Conservation (phyloP, 1,140 invertebrate species). For the Helicoverpa armigera region DNA sequence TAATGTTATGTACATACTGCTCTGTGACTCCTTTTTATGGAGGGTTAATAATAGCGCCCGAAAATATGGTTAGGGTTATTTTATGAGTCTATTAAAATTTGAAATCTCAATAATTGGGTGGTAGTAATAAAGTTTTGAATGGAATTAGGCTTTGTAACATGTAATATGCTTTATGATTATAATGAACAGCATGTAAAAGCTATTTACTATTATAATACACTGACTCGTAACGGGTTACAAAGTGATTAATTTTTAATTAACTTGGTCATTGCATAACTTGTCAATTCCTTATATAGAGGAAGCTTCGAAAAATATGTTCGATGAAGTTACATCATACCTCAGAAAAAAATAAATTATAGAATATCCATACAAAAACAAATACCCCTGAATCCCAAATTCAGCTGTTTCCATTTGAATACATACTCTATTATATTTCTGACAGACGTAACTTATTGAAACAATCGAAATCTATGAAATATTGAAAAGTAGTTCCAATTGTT, state of each 20-base stretch:
- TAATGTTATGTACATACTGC: constrained; percentile 18
- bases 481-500: constrained; percentile 58
- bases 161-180: background rate
- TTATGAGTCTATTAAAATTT: background rate
- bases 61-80: background rate
- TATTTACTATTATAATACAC: no score
- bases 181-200: no score
- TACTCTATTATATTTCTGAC: background rate
- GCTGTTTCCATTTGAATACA: no score
- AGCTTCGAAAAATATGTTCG: no score
- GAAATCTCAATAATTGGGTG: background rate
- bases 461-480: constrained; percentile 59
- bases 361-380: no score
- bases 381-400: no score
- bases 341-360: no score
- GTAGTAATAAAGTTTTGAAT: background rate
- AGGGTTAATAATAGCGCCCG: background rate
- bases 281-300: no score
- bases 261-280: no score
- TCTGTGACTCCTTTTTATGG: constrained; percentile 16
- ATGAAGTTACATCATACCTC: no score
- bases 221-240: no score
- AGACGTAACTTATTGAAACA: constrained; percentile 26
- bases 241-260: no score
- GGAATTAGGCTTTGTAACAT: background rate